These are phyloP conservation scores for Dysmachus trigonus DNA, from an alignment of 2,888 invertebrate genomes.

Conservation along the genomic window DNA sequence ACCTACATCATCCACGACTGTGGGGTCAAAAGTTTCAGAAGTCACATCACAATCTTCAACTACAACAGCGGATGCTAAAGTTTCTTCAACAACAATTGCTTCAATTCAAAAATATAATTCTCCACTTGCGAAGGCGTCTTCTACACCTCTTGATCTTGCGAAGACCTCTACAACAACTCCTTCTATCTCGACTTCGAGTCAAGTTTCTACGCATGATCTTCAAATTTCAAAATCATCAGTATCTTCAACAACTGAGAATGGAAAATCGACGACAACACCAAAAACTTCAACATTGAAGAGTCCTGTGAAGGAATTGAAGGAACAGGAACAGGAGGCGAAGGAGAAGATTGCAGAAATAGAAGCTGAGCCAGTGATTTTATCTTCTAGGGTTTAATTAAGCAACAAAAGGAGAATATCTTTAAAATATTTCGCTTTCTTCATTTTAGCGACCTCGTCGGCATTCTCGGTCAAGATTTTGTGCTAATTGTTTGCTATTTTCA, in stretches of 20 bases:
- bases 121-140: background rate
- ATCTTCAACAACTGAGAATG: background rate
- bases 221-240: background rate
- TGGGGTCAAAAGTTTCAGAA: background rate
- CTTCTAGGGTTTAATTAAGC: slow-evolving; percentile 57
- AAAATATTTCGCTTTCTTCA: background rate
- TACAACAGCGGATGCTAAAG: background rate
- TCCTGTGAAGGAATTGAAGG: slow-evolving; percentile 55
- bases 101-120: background rate
- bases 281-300: slow-evolving; percentile 52
- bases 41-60: background rate
- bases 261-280: background rate
- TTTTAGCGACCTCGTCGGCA: background rate
- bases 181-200: background rate
- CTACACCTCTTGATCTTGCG: background rate
- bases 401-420: background rate
- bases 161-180: background rate
- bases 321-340: slow-evolving; percentile 59
- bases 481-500: background rate
- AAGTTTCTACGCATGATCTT: background rate
- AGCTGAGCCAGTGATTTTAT: slow-evolving; percentile 62
- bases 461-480: background rate
- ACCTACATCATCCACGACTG: background rate
- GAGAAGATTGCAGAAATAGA: slow-evolving; percentile 62
- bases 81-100: background rate